Percentiles rank a stretch among this genome's conserved stretches.
Conservation (phyloP, 2,888 invertebrate genomes). For the Xestia rhomboidea region DNA sequence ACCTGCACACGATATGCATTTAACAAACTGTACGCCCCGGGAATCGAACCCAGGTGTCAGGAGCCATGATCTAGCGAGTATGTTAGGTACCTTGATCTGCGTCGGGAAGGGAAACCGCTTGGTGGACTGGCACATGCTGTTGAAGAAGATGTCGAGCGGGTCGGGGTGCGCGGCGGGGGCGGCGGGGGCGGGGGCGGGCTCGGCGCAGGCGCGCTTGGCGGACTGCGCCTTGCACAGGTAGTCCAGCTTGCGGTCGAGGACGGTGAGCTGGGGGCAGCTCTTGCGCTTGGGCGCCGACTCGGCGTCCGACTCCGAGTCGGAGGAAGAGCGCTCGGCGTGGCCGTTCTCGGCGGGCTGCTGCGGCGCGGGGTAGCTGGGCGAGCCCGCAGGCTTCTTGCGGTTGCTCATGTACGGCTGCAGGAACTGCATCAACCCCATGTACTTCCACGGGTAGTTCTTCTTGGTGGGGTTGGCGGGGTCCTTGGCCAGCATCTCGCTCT, state of each 20-base stretch:
- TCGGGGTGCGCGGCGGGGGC: conserved; percentile 70
- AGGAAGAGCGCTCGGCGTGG: conserved; percentile 60
- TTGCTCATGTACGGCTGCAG: conserved; percentile 88
- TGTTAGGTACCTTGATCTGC: conserved; percentile 76
- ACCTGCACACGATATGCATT: background rate
- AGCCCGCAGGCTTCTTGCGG: conserved; percentile 80
- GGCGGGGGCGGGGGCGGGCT: conserved; percentile 59
- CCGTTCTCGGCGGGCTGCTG: conserved; percentile 53
- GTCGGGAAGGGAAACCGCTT: conserved; percentile 85
- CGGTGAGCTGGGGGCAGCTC: conserved; percentile 73
- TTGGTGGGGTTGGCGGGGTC: conserved; percentile 75
- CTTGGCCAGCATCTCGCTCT: conserved; percentile 82
- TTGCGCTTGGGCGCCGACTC: conserved; percentile 74
- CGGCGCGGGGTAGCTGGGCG: conserved; percentile 66
- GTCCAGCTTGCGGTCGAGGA: conserved; percentile 81
- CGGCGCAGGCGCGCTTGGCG: conserved; percentile 65
- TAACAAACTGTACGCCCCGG: background rate
- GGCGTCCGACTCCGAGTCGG: conserved; percentile 71
- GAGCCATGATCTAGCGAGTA: background rate
- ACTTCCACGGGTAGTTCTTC: conserved; percentile 86
- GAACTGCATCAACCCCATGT: conserved; percentile 86
- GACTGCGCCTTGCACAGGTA: conserved; percentile 77
- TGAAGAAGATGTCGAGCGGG: conserved; percentile 87
- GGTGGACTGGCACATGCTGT: conserved; percentile 87
- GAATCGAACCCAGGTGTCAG: background rate